Base-by-base conservation (phyloP, 2,888 invertebrate genomes). In the Clistopyga incitator region DNA sequence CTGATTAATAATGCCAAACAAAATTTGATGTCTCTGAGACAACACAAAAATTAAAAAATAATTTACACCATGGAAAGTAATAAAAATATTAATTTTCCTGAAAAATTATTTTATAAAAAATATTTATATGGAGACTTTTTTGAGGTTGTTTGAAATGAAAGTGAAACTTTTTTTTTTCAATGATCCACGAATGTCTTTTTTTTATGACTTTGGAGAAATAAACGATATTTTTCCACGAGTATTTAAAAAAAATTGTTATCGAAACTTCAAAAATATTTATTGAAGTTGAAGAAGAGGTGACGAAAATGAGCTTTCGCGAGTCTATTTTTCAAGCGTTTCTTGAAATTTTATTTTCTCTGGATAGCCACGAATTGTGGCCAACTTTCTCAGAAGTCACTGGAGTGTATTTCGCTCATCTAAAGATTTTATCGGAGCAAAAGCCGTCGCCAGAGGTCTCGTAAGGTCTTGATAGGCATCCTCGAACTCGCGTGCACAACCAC, bases 401-500 rank as follows among this genome's bases (percentile, higher is more conserved):
- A 54, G 54, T 11, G 52, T 15, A 25, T 0, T 56, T 25, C 25
- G 56, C 23, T 23, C 54, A 54, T 56, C 25, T 3, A 1, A 25
- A 23, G 56, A 56, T 56, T 25, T 56, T 25, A 56, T 56, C 25
- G 56, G 25, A 15, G 13, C 25, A 23, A 25, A 13, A 56, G 56
- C 56, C 25, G 13, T 25, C 23, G 13, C 56, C 56, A 56, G 56
- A 23, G 50, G 11, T 25, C 56, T 56, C 61, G 61, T 38, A 38
- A 34, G 29, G 38, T 8, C 11, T 13, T 45, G 65, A 23, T 20
- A 42, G 65, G 18, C 50, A 59, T 67, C 47, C 50, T 59, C 29
- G 54, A 65, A 56, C 72, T 23, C 13, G 13, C 59, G 52, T 72
- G 42, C 61, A 56, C 52, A 64, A 20, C 42, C 42, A 47, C 11